Base-by-base conservation (phyloP, 2,888 invertebrate genomes). In the Ennomos erosarius region DNA sequence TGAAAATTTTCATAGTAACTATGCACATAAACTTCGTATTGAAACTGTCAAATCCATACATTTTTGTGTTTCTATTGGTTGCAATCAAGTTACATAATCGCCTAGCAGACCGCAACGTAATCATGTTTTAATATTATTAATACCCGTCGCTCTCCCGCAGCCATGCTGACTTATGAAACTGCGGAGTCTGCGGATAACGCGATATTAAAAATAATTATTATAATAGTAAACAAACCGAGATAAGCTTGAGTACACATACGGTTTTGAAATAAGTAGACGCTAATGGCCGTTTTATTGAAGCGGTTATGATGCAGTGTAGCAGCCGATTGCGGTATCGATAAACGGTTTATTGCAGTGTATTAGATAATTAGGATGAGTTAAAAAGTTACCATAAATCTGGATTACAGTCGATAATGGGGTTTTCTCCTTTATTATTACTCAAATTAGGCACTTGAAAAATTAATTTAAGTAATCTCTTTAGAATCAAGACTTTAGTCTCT, bases 61-160 rank as follows among this genome's bases (percentile, higher is more conserved):
- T n/a, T n/a, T n/a, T n/a, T n/a, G n/a, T n/a, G n/a, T n/a, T n/a
- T n/a, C n/a, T n/a, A n/a, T n/a, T n/a, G n/a, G n/a, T n/a, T n/a
- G n/a, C n/a, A n/a, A n/a, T n/a, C n/a, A n/a, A n/a, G n/a, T n/a
- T n/a, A n/a, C n/a, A n/a, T n/a, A n/a, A n/a, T n/a, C n/a, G n/a
- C n/a, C n/a, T n/a, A n/a, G n/a, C n/a, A n/a, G 9, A 34, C 49
- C 49, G 26, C 33, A 34, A 33, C 55, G 61, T 69, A 67, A 65
- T 62, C 64, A 53, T 58, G 59, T 69, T 52, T 50, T 62, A 70
- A 75, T 75, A 69, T 75, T 81, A 80, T 77, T 78, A 78, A 79
- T 77, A 80, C 56, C 55, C 65, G 61, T 55, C 58, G 71, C 79
- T 83, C 85, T 84, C 85, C 85, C 84, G 76, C 81, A 11, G 11